Base-by-base conservation (phyloP, 2,888 invertebrate genomes). In the Aplocera efformata region DNA sequence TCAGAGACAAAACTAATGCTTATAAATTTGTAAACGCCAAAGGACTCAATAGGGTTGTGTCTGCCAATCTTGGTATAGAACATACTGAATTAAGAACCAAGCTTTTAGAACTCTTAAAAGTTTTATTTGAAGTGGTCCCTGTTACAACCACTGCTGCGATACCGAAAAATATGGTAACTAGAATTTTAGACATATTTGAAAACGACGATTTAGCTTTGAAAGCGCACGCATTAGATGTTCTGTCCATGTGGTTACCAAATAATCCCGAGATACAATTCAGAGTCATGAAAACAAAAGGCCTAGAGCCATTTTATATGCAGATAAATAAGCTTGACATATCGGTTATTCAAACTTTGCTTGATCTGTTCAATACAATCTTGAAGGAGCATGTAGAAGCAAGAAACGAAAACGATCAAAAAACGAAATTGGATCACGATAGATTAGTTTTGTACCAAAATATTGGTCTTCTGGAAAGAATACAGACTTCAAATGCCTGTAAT, bases 251-350 rank as follows among this genome's bases (percentile, higher is more conserved):
- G 85, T 45, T 86, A 7, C 84, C 82, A 1, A 66, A 66, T 0
- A 81, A 79, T 20, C 81, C 83, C 0, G 64, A 53, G 25, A 53
- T 76, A 0, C 86, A 86, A 58, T 65, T 73, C 0, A 60, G 77
- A 10, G 69, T 85, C 0, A 82, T 85, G 77, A 78, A 76, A 49
- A 17, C 70, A 1, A 79, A 72, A 59, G 84, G 85, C 0, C 38
- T 86, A 0, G 71, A 75, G 27, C 70, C 76, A 0, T 84, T 86
- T 44, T 85, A 85, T 35, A 24, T 67, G 0, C 80, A 84, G 53
- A 56, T 81, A 0, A 10, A 58, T 0, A 73, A 76, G 34, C 40
- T 85, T 8, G 79, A 81, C 7, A 44, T 56, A 0, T 51, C 60
- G 0, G 63, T 63, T 0, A 58, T 79, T 5, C 48, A 65, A 11